Evolutionary conservation across 1,140 invertebrate genomes (phyloP), one percentile per base, ranked within the genome.

Genomic region (Euglossa dilemma): DNA sequence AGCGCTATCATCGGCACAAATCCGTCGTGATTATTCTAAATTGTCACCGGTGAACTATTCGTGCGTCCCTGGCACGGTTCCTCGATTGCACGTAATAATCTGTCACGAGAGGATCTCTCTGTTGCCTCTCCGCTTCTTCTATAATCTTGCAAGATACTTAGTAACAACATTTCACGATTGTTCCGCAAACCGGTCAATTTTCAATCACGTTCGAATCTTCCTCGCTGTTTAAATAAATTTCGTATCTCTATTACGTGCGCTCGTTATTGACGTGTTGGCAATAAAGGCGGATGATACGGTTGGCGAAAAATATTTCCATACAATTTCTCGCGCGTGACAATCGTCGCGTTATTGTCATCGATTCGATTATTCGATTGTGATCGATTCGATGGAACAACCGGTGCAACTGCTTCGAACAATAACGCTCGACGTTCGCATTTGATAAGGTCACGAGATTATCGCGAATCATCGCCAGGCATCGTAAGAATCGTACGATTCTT

Each of bases 21-120:
- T 80, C 72, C 56, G 28, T 43, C 69, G 25, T 23, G 77, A 52
- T 81, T 81, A 81, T 81, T 81, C n/a, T n/a, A 72, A 74, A 74
- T 81, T 82, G 72, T 76, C 80, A 82, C 61, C 61, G 36, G 7
- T 25, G 16, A 47, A 57, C n/a, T 57, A n/a, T 70, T 36, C 25
- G n/a, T 12, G 11, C 52, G 80, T 82, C 80, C 80, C 72, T 82
- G 80, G 80, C 80, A 82, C 80, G 61, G 50, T 81, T 81, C 36
- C 59, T 16, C 36, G 80, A 64, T 76, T 64, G 45, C 73, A 7
- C 47, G 45, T 67, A 76, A 64, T 47, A 64, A 75, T 67, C 72
- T 36, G 59, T 75, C 70, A 18, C 47, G 54, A 80, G 45, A 72
- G 23, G 25, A 77, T 77, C 50, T n/a, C 7, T 11, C n/a, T 16